Base-by-base conservation (phyloP, 2,888 invertebrate species). In the Lithophane socia region DNA sequence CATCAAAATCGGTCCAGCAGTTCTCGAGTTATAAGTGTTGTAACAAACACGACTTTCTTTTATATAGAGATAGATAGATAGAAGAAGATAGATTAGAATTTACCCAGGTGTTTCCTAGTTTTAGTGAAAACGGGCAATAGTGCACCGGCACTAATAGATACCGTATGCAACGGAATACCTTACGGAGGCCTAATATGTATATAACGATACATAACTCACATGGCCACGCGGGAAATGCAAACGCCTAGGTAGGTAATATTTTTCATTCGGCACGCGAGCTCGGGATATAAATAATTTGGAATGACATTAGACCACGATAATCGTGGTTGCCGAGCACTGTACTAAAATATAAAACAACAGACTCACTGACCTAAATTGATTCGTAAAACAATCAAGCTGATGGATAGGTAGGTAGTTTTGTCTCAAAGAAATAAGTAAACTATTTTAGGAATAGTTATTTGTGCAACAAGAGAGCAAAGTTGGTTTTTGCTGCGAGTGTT, bases 231-330 rank as follows among this genome's bases (percentile, higher is more conserved):
- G n/a, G n/a, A 68, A 68, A 56, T 56, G 10, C n/a, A 56, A 56
- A 37, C 68, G 10, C 5, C 3, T 37, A 37, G 37, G 67, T 49
- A 49, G 18, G 18, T 56, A 68, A 16, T n/a, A 0, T 0, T 54
- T n/a, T 56, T 42, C 37, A 68, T 16, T 12, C n/a, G 16, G n/a
- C 68, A 58, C 54, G n/a, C 68, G n/a, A 68, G 56, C 68, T 68
- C 37, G n/a, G 18, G 37, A n/a, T 56, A 68, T 68, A n/a, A 58
- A 56, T 68, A 54, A n/a, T 68, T 68, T n/a, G 37, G 68, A 68
- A 37, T 56, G 56, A 68, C n/a, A 56, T 13, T 54, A 37, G 10
- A 16, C 3, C n/a, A 56, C 42, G 10, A 68, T 37, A 37, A 37
- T 37, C 37, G 37, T 37, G 5, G 37, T 42, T n/a, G n/a, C 16